Base-by-base conservation (phyloP, 2,888 invertebrate genomes). In the Eutolmus rufibarbis region DNA sequence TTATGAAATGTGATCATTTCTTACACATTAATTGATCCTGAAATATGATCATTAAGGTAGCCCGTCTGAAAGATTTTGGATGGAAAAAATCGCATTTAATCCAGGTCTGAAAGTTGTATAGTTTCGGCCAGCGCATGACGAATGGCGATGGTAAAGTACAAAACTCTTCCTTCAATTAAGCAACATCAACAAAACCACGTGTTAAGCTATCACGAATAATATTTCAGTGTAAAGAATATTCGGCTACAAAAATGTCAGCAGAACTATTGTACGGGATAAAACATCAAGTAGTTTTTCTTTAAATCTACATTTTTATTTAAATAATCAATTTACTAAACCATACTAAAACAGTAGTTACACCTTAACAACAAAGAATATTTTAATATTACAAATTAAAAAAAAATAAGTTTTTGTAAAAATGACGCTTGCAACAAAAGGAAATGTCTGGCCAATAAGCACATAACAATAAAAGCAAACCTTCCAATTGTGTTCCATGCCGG, bases 281-380 rank as follows among this genome's bases (percentile, higher is more conserved):
- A 28, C 37, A 12, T 40, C 9, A 78, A 78, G 8, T 2, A 3
- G 12, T 46, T 78, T 57, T 57, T 57, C 19, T 23, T 57, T 28
- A 12, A 66, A 66, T 28, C 57, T 57, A 1, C 28, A 28, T 12
- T 66, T 82, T 82, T 82, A 82, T 85, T 85, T 46, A 74, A 85
- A 74, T 85, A 85, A 85, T 84, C 74, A 84, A 84, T 85, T 85
- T 43, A 74, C 85, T 85, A 85, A 79, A 84, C 84, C 66, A 74
- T 51, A 85, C 74, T 85, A 74, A 85, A 85, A 85, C 85, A 74
- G 57, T 85, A 85, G 46, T 84, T 84, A 81, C 51, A 84, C 74
- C 43, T 46, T 74, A 31, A 85, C 74, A 85, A 85, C 85, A 85
- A 74, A 66, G 66, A 66, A 28, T 74, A 84, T 85, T 43, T 31